Base-by-base conservation (phyloP, 2,113 vertebrate genomes). In the Eolophus roseicapilla region DNA sequence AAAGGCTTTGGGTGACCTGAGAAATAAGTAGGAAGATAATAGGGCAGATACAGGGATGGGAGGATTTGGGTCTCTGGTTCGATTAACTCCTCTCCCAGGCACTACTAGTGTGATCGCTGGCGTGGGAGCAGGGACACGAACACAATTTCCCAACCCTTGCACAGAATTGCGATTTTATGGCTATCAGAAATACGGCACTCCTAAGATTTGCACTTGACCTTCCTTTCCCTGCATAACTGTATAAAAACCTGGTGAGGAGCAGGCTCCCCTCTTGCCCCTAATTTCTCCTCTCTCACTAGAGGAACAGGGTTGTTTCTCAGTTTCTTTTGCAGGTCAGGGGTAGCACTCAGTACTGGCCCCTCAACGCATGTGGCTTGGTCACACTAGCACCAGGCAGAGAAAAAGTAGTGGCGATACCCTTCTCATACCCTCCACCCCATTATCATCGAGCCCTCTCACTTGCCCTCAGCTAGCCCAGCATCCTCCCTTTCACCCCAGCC, bases 381-480 rank as follows among this genome's bases (percentile, higher is more conserved):
- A 20, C 0, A 2, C 9, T 5, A 52, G 39, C 21, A 0, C 29
- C 1, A 14, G 11, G 37, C 44, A 29, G 63, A 39, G 29, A 17
- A 12, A 15, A 55, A 13, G 25, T 3, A 41, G n/a, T 14, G 1
- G 80, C 1, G 2, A 33, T 0, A 14, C 5, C 55, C 10, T 23
- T 21, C 43, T 28, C 0, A 0, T 3, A 28, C 24, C 64, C 29
- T 39, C 4, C 28, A 13, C 8, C 17, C 39, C 2, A 0, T 0
- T 2, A n/a, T 3, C 31, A 12, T 2, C 29, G 2, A 25, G 68
- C 14, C 31, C 60, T n/a, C 55, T 19, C 3, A 9, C 37, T 43
- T 3, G 1, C 6, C 35, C 37, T 62, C 73, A 27, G 35, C 55
- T 47, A 47, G 74, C n/a, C 41, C 76, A 12, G 25, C 0, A 0